These are phyloP conservation scores for Theocolax elegans DNA, from an alignment of 1,140 invertebrate genomes.

Conservation along the genomic window DNA sequence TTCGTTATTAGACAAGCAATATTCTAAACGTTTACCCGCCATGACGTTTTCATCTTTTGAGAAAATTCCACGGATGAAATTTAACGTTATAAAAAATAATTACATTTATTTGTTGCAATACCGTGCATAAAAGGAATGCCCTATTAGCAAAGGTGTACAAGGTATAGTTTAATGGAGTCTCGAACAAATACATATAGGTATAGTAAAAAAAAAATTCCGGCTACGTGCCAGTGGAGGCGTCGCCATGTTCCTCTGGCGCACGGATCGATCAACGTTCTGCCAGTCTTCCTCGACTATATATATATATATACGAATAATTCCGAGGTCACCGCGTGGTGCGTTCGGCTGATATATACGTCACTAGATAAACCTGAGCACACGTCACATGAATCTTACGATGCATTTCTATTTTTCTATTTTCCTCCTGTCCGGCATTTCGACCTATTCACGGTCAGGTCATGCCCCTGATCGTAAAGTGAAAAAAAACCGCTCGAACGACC, in stretches of 20 bases:
- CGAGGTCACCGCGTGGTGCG: neutral
- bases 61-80: too few relatives aligned
- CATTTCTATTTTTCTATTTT: conserved; percentile 5
- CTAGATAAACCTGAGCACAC: neutral
- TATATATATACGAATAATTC: neutral
- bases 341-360: neutral
- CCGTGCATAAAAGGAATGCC: too few relatives aligned
- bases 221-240: conserved; percentile 13
- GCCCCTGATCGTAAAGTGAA: neutral
- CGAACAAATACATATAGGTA: too few relatives aligned
- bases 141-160: too few relatives aligned
- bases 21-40: too few relatives aligned
- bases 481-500: neutral
- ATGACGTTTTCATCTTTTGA: too few relatives aligned
- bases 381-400: neutral
- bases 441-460: conserved; percentile 12
- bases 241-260: neutral
- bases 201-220: too few relatives aligned
- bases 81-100: too few relatives aligned
- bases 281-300: neutral
- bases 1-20: too few relatives aligned
- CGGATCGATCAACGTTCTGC: neutral
- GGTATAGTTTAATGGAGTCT: too few relatives aligned
- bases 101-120: too few relatives aligned
- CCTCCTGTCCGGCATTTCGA: neutral